Percentiles rank a stretch among this genome's conserved stretches.
These are phyloP conservation scores for Stylophora pistillata DNA, from an alignment of 64 coral and sea anemone species.

Conservation along the genomic window DNA sequence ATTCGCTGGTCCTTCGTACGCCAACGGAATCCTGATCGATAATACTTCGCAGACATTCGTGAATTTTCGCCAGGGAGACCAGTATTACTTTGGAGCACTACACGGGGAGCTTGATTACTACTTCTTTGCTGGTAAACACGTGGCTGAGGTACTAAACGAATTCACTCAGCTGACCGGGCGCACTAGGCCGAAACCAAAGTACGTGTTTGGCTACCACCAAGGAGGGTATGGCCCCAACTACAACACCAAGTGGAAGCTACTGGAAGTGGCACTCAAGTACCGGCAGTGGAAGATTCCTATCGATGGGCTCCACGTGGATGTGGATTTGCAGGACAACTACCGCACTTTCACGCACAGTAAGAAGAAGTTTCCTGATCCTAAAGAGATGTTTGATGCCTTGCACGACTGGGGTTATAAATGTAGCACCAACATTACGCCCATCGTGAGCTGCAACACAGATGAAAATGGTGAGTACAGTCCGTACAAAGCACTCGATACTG, in stretches of 20 bases:
- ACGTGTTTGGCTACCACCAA: slow-evolving; percentile 76
- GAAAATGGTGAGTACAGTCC: slow-evolving; percentile 61
- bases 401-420: slow-evolving; percentile 81
- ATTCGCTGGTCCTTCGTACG: slow-evolving; percentile 62
- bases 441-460: slow-evolving; percentile 70
- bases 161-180: slow-evolving; percentile 71
- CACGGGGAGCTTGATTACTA: slow-evolving; percentile 86
- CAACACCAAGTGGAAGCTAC: slow-evolving; percentile 80
- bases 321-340: slow-evolving; percentile 75
- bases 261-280: slow-evolving; percentile 86
- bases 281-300: slow-evolving; percentile 77
- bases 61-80: slow-evolving; percentile 72
- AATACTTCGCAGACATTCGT: slow-evolving; percentile 83
- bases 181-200: slow-evolving; percentile 61
- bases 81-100: slow-evolving; percentile 76
- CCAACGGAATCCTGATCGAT: slow-evolving; percentile 80
- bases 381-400: slow-evolving; percentile 69
- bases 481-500: slow-evolving; percentile 73
- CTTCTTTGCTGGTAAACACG: slow-evolving; percentile 74
- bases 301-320: slow-evolving; percentile 70
- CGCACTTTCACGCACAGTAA: slow-evolving; percentile 82
- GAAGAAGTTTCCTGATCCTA: slow-evolving; percentile 75
- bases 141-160: slow-evolving; percentile 64
- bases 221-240: slow-evolving; percentile 78
- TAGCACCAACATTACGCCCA: slow-evolving; percentile 75